These are phyloP conservation scores for Peromyscus californicus DNA, from an alignment of 2,113 vertebrate genomes.

Conservation along the genomic window DNA sequence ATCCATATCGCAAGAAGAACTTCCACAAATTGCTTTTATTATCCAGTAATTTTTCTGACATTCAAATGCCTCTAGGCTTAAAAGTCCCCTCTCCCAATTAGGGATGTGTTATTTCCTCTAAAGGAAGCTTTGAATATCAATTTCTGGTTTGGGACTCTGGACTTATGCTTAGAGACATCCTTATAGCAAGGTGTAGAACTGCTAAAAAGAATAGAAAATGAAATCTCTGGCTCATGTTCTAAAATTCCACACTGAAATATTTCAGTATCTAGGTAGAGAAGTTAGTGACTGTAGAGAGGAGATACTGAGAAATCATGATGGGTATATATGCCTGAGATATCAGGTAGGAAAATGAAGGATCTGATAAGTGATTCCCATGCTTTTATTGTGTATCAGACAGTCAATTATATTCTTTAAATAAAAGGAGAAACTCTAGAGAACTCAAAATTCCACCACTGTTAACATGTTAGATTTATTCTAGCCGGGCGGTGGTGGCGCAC, in stretches of 20 bases:
- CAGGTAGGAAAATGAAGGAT: not conserved
- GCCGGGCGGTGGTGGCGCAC: no score
- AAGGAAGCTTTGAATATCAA: not conserved
- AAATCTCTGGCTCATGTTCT: not conserved
- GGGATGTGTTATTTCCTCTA: not conserved
- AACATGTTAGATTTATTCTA: not conserved
- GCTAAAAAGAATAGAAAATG: not conserved
- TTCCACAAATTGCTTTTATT: not conserved
- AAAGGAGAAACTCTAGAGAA: not conserved
- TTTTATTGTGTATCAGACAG: not conserved
- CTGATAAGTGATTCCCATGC: not conserved
- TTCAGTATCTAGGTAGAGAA: not conserved
- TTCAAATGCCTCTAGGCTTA: not conserved
- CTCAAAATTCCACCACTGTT: no score
- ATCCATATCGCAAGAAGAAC: not conserved
- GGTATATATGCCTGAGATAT: rapidly evolving
- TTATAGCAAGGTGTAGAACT: not conserved
- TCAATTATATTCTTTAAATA: not conserved
- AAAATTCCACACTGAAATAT: not conserved
- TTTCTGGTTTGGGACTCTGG: not conserved
- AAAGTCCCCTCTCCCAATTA: not conserved
- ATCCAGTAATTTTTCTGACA: constrained; percentile 21
- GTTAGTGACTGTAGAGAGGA: not conserved
- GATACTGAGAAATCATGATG: not conserved
- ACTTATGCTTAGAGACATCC: not conserved